These are phyloP conservation scores for Perizoma affinitatum DNA, from an alignment of 2,888 invertebrate species.

Conservation along the genomic window DNA sequence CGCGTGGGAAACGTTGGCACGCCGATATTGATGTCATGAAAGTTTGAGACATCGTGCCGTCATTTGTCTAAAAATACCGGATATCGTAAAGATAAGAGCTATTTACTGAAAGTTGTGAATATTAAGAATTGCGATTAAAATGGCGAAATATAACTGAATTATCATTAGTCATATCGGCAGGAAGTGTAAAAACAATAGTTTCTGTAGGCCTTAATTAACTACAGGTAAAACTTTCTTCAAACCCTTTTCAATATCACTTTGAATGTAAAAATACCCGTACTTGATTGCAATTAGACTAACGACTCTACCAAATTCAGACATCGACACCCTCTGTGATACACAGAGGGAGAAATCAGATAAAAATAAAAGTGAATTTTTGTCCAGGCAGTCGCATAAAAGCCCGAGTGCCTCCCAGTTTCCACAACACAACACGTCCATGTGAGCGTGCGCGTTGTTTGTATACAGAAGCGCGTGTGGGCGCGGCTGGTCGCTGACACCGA, in stretches of 20 bases:
- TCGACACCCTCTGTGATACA: too few species aligned
- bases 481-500: constrained; percentile 80
- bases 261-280: neutral
- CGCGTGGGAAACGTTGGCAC: constrained; percentile 20
- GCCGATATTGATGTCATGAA: constrained; percentile 16
- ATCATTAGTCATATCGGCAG: constrained; percentile 4
- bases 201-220: neutral
- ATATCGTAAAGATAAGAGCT: constrained; percentile 26
- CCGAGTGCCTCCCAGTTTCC: constrained; percentile 10
- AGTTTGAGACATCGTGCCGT: constrained; percentile 24
- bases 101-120: constrained; percentile 16
- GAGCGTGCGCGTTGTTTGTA: constrained; percentile 68
- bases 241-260: constrained; percentile 8
- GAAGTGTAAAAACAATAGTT: constrained; percentile 5
- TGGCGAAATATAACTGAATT: constrained; percentile 6
- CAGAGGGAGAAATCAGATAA: neutral
- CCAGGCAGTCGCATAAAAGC: constrained; percentile 8
- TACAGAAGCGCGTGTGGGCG: constrained; percentile 76
- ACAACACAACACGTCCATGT: constrained; percentile 37
- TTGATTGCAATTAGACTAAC: too few species aligned
- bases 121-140: constrained; percentile 16
- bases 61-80: constrained; percentile 12
- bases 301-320: too few species aligned
- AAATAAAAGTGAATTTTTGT: constrained; percentile 2
- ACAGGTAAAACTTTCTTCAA: neutral